A percentile compares a stretch with the other conserved stretches of the same genome.
These are phyloP conservation scores for Eclectus roratus DNA, from an alignment of 2,113 vertebrate species.

Conservation along the genomic window DNA sequence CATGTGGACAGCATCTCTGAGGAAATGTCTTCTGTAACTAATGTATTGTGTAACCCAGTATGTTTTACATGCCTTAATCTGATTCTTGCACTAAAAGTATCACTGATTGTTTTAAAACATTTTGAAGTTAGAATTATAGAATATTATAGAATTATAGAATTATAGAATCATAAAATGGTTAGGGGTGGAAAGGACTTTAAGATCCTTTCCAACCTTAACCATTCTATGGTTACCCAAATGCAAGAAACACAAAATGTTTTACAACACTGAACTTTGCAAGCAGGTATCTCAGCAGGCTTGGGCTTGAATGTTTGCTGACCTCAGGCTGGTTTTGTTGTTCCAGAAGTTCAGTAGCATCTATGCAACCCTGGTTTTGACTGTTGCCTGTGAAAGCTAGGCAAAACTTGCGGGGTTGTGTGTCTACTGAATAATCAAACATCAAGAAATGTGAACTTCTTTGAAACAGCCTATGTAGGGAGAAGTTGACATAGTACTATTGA, in stretches of 20 bases:
- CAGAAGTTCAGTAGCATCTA: not conserved
- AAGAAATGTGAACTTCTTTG: not conserved
- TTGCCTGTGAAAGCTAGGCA: not conserved
- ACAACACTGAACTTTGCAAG: not conserved
- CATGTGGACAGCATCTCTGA: not conserved
- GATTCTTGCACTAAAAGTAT: rapidly evolving
- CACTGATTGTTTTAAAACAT: not conserved
- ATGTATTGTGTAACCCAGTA: not conserved
- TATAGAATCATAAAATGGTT: no score
- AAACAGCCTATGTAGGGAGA: not conserved
- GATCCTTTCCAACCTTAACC: no score
- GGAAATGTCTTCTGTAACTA: not conserved
- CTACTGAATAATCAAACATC: not conserved
- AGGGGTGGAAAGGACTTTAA: no score
- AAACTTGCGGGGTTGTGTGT: not conserved
- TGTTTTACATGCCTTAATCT: not conserved
- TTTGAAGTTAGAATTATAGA: not conserved
- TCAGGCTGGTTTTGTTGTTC: not conserved
- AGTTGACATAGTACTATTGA: not conserved
- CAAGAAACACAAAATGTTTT: not conserved
- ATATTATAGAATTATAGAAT: no score
- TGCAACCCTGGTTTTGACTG: not conserved
- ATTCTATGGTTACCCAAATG: not conserved
- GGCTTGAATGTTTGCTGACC: not conserved
- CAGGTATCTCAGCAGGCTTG: not conserved